Evolutionary conservation across 2,113 vertebrate genomes (phyloP).

Genomic region (Scortum barcoo): DNA sequence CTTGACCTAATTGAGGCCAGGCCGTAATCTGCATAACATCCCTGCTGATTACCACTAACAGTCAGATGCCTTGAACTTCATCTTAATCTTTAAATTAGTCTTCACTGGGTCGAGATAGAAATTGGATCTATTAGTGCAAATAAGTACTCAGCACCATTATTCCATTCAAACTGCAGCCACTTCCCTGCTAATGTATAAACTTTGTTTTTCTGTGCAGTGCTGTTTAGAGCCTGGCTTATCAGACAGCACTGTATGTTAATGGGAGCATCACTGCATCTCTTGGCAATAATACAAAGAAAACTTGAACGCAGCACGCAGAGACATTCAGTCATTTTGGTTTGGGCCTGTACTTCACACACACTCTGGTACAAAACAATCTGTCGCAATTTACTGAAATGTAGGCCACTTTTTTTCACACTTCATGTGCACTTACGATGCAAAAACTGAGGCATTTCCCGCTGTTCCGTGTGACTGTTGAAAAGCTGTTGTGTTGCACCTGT

Average conservation of each 20-base stretch:
- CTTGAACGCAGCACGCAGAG: neutral
- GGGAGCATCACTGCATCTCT: conserved; percentile 6
- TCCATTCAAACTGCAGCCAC: neutral
- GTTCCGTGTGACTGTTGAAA: conserved; percentile 42
- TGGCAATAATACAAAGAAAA: neutral
- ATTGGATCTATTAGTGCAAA: conserved; percentile 25
- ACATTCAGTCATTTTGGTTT: neutral
- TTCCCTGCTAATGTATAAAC: conserved; percentile 4
- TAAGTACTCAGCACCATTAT: conserved; percentile 16
- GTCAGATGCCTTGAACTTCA: conserved; percentile 18
- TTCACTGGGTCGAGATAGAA: neutral
- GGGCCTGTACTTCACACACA: neutral
- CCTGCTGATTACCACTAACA: neutral
- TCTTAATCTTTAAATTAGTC: neutral
- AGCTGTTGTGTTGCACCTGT: conserved; percentile 35
- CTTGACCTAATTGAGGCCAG: neutral
- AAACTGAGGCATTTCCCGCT: conserved; percentile 2
- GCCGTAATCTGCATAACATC: neutral
- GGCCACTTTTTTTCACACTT: conserved; percentile 17
- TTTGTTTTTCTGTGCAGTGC: conserved; percentile 2
- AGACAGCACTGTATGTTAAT: neutral
- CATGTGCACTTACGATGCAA: neutral
- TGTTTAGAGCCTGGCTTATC: neutral
- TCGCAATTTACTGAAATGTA: conserved; percentile 31
- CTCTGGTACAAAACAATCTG: neutral